Conservation (phyloP, 1,140 invertebrate species). For the Tetragonula clypearis region DNA sequence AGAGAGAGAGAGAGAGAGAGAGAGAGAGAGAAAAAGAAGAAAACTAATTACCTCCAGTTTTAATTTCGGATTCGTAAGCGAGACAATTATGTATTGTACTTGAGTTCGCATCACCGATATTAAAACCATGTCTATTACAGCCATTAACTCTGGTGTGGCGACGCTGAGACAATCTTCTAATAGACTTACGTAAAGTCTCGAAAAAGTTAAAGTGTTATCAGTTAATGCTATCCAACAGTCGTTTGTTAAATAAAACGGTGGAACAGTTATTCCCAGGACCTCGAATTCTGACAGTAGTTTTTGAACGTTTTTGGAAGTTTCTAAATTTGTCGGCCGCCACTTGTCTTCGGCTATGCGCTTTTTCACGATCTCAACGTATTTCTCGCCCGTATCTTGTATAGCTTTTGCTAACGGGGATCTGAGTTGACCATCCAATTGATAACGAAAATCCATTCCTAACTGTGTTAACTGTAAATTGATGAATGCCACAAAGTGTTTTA, state of each 20-base stretch:
- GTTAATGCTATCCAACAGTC: slow-evolving; percentile 88
- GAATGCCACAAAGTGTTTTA: slow-evolving; percentile 1
- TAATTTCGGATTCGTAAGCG: slow-evolving; percentile 83
- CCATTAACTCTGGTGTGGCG: slow-evolving; percentile 85
- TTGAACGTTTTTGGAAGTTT: slow-evolving; percentile 82
- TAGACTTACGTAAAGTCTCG: slow-evolving; percentile 85
- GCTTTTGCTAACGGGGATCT: slow-evolving; percentile 85
- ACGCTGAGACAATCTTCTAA: slow-evolving; percentile 87
- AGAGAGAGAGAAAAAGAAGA: not conserved
- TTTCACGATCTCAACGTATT: slow-evolving; percentile 89
- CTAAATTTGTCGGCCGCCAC: slow-evolving; percentile 87
- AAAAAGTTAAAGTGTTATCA: slow-evolving; percentile 87
- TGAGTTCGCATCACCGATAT: slow-evolving; percentile 86
- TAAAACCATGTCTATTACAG: slow-evolving; percentile 85
- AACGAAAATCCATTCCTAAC: slow-evolving; percentile 91
- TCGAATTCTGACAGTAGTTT: slow-evolving; percentile 81
- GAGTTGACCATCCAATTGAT: slow-evolving; percentile 91
- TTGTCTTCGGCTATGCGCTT: slow-evolving; percentile 87
- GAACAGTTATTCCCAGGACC: slow-evolving; percentile 77
- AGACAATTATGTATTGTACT: slow-evolving; percentile 84
- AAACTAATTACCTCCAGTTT: slow-evolving; percentile 82
- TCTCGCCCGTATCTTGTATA: slow-evolving; percentile 87
- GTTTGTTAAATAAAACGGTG: slow-evolving; percentile 79
- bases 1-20: too few relatives aligned
- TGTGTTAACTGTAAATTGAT: slow-evolving; percentile 83